phyloP scores from a whole-genome alignment of 2,797 vertebrate species.

The Peromyscus melanophrys region DNA sequence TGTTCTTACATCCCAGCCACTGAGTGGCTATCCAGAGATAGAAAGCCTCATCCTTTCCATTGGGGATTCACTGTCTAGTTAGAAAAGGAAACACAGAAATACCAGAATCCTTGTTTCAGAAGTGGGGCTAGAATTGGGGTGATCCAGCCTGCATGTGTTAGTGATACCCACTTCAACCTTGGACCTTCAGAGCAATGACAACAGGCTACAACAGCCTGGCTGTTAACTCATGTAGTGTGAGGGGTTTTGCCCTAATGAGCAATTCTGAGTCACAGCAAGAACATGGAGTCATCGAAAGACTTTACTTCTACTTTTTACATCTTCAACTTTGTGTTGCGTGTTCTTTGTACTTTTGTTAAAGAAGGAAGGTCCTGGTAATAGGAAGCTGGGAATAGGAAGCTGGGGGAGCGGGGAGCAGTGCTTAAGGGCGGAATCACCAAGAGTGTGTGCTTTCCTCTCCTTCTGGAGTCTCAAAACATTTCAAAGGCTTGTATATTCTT shows the following conservation, averaged over 20 bases:
- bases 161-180: background rate
- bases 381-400: background rate
- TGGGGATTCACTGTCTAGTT: conserved; percentile 65
- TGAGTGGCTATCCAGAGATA: background rate
- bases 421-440: background rate
- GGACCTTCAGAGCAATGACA: rapidly evolving
- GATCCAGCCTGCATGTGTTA: background rate
- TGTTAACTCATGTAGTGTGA: rapidly evolving
- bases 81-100: conserved; percentile 37
- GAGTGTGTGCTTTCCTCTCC: no score
- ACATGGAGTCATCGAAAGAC: background rate
- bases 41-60: conserved; percentile 25
- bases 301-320: background rate
- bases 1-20: background rate
- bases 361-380: background rate
- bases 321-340: background rate
- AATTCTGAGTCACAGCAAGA: background rate
- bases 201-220: no score
- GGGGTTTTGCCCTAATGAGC: background rate
- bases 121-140: background rate
- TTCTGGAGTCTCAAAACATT: background rate
- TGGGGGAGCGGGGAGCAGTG: background rate
- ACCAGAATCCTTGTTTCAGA: background rate
- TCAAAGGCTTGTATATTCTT: background rate
- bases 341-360: background rate